phyloP scores from a whole-genome alignment of 2,113 vertebrate genomes.

The Craseonycteris thonglongyai region DNA sequence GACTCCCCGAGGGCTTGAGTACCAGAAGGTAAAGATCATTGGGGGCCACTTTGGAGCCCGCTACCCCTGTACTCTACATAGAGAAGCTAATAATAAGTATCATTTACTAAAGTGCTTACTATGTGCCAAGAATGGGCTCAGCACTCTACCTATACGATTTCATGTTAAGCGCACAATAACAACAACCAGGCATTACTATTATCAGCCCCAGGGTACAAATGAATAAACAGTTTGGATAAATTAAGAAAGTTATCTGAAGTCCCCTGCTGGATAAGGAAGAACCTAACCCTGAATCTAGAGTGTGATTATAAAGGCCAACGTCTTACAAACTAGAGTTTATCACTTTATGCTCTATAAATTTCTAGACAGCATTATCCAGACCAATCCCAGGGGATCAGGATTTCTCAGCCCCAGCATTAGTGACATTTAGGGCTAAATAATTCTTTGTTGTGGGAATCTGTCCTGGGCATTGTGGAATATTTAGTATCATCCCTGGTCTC shows the following conservation, averaged over 20 bases:
- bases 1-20: background rate
- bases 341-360: background rate
- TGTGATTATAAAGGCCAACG: background rate
- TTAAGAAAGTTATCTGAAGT: background rate
- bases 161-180: background rate
- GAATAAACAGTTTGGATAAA: background rate
- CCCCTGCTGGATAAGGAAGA: background rate
- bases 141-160: accelerated
- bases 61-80: accelerated
- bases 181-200: background rate
- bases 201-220: background rate
- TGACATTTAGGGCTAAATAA: background rate
- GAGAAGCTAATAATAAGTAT: background rate
- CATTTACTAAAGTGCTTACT: background rate
- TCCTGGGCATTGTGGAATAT: background rate
- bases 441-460: background rate
- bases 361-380: background rate
- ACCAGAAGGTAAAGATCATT: background rate
- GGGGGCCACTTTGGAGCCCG: background rate
- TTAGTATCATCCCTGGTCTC: background rate
- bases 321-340: background rate
- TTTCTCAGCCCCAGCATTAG: background rate
- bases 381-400: accelerated
- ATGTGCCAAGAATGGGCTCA: background rate
- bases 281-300: background rate